Evolutionary conservation across 1,140 invertebrate species (phyloP), one percentile per base, ranked within the genome.

Genomic region (Dinothrombium tinctorium): DNA sequence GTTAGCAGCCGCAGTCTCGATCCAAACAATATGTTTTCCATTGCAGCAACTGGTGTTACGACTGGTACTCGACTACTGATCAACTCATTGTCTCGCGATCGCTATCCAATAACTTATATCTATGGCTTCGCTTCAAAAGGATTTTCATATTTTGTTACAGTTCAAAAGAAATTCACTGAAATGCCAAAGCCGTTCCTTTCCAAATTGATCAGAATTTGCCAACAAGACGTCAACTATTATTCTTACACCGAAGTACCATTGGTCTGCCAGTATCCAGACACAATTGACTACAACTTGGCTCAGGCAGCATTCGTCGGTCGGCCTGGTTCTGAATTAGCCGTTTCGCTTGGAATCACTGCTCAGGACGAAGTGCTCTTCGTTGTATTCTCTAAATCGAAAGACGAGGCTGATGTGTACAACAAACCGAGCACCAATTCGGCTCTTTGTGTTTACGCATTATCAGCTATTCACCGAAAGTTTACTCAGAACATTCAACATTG

Each of bases 221-320:
- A 92, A 51, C 79, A 89, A 53, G 92, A 98, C 56, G 71, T 77
- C 45, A 77, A 87, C 56, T 96, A 89, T 60, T 89, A 90, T 58
- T 96, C 89, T 0, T 98, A 96, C 58, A 90, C 83, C 5, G 92
- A 96, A 63, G 86, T 96, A 46, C 86, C 89, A 2, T 74, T 98
- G 50, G 77, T 90, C 45, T 98, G 92, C 59, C 77, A 73, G 19
- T 68, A 68, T 49, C n/a, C 68, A 49, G 66, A 71, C 50, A 67
- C 69, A 32, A 73, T 71, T 4, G 53, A 61, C 29, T 94, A 89
- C 53, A 92, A 92, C 59, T 62, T 95, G 3, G 75, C 87, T 4
- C 83, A 92, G 56, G 83, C 89, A 1, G 86, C 82, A 0, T 89
- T 76, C 56, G 72, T 95, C 6, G 84, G 81, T 7, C 87, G 87